Base-by-base conservation (phyloP, 2,888 invertebrate genomes). In the Eupithecia tripunctaria region DNA sequence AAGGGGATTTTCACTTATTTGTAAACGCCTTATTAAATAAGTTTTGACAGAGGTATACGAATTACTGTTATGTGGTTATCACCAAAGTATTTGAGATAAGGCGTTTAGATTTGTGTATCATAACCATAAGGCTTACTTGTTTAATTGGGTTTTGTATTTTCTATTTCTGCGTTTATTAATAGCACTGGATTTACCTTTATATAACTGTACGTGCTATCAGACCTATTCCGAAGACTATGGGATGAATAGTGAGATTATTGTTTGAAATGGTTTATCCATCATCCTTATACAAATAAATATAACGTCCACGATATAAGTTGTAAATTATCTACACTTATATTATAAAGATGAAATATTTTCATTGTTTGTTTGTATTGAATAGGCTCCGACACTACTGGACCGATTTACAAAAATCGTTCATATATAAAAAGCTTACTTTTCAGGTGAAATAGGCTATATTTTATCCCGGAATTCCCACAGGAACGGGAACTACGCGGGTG, bases 151-250 rank as follows among this genome's bases (percentile, higher is more conserved):
- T 47, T 47, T 47, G 18, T 47, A 47, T 47, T n/a, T 7, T 7
- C 6, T 18, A 47, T n/a, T 47, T 47, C n/a, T n/a, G 43, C 43
- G 12, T n/a, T n/a, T 18, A 7, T n/a, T 47, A 8, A 47, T 47
- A 25, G 47, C 47, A 8, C 1, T 14, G 27, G 15, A 29, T 60
- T 60, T 60, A 60, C 59, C 59, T 18, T 14, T 59, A 15, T 21
- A 51, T 51, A 21, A 10, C 51, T 56, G 74, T 66, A 74, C 74
- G 74, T 74, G 74, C 68, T 51, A 41, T 74, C 51, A 43, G 68
- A 60, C 56, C 38, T 62, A 71, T 74, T 68, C 66, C n/a, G 41
- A 15, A 66, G 68, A 29, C 62, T 36, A 29, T 7, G 5, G 21
- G 56, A 25, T 56, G 5, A 56, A 51, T 51, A 51, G 21, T 51